Conservation (phyloP, 2,113 vertebrate species). For the Acanthochromis polyacanthus region DNA sequence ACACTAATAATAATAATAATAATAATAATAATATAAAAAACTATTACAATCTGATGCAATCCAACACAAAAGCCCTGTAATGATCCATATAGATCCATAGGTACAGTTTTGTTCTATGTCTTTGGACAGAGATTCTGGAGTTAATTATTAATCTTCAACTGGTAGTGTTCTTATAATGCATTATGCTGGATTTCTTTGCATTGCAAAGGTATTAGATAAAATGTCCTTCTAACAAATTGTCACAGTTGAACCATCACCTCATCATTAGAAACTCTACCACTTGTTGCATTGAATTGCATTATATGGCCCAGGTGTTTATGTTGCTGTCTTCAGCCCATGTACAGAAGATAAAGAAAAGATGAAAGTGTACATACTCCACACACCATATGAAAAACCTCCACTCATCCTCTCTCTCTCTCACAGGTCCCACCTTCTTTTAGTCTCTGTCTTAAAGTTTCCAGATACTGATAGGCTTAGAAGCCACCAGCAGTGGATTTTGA, state of each 20-base stretch:
- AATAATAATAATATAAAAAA: too few relatives aligned
- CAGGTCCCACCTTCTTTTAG: slow-evolving; percentile 58
- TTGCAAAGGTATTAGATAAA: not conserved
- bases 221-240: too few relatives aligned
- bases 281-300: not conserved
- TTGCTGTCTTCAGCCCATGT: not conserved
- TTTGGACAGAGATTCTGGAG: not conserved
- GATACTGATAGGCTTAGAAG: slow-evolving; percentile 73
- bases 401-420: slow-evolving; percentile 31
- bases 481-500: slow-evolving; percentile 51
- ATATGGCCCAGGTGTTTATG: not conserved
- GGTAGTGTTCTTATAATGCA: not conserved
- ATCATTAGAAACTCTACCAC: not conserved
- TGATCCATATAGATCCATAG: not conserved
- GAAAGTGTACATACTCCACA: not conserved
- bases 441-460: slow-evolving; percentile 62
- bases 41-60: too few relatives aligned
- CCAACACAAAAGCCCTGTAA: not conserved
- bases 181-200: not conserved
- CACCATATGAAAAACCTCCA: slow-evolving; percentile 31
- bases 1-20: too few relatives aligned
- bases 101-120: not conserved
- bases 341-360: slow-evolving; percentile 5
- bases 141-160: not conserved
- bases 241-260: not conserved